phyloP scores from a whole-genome alignment of 2,113 vertebrate genomes.

The Daboia siamensis region DNA sequence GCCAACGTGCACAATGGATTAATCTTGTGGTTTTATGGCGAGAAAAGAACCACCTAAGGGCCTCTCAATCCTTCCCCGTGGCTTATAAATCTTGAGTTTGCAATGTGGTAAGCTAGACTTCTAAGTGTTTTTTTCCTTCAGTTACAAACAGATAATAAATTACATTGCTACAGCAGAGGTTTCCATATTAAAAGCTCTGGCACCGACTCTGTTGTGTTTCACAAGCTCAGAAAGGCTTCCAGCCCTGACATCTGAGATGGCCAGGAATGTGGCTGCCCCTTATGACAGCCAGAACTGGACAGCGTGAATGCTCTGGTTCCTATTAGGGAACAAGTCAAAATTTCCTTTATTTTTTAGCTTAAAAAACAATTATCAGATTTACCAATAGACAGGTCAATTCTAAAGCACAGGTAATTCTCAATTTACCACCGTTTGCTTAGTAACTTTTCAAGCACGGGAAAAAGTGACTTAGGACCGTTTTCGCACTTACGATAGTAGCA shows the following conservation, averaged over 20 bases:
- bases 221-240: neutral
- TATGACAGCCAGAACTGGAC: neutral
- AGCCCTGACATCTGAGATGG: neutral
- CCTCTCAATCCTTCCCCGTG: slow-evolving; percentile 28
- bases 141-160: slow-evolving; percentile 52
- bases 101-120: slow-evolving; percentile 46
- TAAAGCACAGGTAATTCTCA: neutral
- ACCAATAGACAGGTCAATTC: neutral
- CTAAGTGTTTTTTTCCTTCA: slow-evolving; percentile 34
- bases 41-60: slow-evolving; percentile 37
- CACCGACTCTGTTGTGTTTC: neutral
- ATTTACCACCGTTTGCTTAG: neutral
- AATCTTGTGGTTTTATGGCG: slow-evolving; percentile 29
- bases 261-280: neutral
- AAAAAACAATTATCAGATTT: neutral
- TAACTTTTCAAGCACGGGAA: neutral
- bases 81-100: slow-evolving; percentile 41
- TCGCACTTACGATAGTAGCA: neutral
- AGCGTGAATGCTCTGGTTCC: neutral
- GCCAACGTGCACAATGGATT: slow-evolving; percentile 35
- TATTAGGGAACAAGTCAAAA: neutral
- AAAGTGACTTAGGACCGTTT: neutral
- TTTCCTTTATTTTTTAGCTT: neutral
- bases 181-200: slow-evolving; percentile 32
- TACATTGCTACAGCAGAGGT: slow-evolving; percentile 30